Base-by-base conservation (phyloP, 2,797 vertebrate species). In the Lindbergichthys nudifrons region DNA sequence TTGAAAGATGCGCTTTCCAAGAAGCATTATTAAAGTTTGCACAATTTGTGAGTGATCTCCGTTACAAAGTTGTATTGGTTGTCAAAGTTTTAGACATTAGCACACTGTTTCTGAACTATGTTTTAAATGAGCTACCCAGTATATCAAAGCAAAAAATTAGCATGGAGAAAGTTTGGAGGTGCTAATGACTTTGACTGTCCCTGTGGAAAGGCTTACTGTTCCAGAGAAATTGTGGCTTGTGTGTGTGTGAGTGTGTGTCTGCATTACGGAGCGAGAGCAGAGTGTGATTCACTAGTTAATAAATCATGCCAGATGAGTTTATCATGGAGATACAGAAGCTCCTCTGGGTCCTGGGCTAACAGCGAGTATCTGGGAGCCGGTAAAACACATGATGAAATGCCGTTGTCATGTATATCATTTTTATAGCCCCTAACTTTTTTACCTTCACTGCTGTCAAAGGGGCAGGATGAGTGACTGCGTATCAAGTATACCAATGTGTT, bases 251-350 rank as follows among this genome's bases (percentile, higher is more conserved):
- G 63, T 51, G 65, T 63, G 70, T 79, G 77, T 79, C 43, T 86
- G 83, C 57, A 57, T 87, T 86, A 74, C 32, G 36, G 80, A 82
- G 89, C 66, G 72, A 82, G 90, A 89, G 87, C 86, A 85, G 89
- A 90, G 91, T 88, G 87, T 90, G 91, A 94, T 94, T 94, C 92
- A 93, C 93, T 93, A 91, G 93, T 95, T 95, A 95, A 95, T 95
- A 95, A 95, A 95, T 95, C 95, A 95, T 95, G 94, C 94, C 94
- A 94, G 94, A 94, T 94, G 94, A 95, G 94, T 95, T 95, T 95
- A 95, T 95, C 94, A 91, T 93, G 90, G 92, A 94, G 94, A 94
- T 95, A 94, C 93, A 93, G 93, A 93, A 91, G 89, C 89, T 94
- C 93, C 94, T 95, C 92, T 94, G 93, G 94, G 94, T 94, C 90